Evolutionary conservation across 2,888 invertebrate genomes (phyloP).

Genomic region (Thymelicus acteon): DNA sequence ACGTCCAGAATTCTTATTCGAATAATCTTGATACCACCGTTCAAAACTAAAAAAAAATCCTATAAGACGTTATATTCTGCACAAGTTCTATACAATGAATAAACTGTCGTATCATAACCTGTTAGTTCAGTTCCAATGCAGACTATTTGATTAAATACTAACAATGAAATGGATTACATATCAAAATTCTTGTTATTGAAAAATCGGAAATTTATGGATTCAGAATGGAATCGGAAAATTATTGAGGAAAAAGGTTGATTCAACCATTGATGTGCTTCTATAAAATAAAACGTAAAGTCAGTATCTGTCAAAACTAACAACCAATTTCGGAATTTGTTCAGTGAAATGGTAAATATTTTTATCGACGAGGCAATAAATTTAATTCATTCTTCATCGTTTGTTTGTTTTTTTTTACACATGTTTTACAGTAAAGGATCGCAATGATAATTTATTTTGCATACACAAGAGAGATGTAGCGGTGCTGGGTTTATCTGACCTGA

Average conservation of each 20-base stretch:
- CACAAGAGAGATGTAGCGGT: slow-evolving; percentile 21
- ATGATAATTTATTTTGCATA: slow-evolving; percentile 34
- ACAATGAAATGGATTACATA: too few species aligned
- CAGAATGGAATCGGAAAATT: neutral
- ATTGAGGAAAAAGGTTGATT: neutral
- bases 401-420: slow-evolving; percentile 20
- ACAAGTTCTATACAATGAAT: too few species aligned
- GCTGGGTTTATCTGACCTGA: slow-evolving; percentile 30
- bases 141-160: too few species aligned
- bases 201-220: neutral
- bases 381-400: slow-evolving; percentile 4
- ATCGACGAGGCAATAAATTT: slow-evolving; percentile 15
- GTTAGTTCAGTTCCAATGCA: too few species aligned
- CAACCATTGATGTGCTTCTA: neutral
- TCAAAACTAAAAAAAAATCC: too few species aligned
- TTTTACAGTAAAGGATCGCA: slow-evolving; percentile 20
- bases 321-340: neutral
- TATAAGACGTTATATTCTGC: too few species aligned
- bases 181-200: neutral
- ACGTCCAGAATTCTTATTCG: too few species aligned
- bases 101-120: too few species aligned
- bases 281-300: neutral
- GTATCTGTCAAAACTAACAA: neutral
- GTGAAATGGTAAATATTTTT: neutral
- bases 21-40: too few species aligned